These are phyloP conservation scores for Drosophila differens DNA, from an alignment of 2,888 invertebrate genomes.

Conservation along the genomic window DNA sequence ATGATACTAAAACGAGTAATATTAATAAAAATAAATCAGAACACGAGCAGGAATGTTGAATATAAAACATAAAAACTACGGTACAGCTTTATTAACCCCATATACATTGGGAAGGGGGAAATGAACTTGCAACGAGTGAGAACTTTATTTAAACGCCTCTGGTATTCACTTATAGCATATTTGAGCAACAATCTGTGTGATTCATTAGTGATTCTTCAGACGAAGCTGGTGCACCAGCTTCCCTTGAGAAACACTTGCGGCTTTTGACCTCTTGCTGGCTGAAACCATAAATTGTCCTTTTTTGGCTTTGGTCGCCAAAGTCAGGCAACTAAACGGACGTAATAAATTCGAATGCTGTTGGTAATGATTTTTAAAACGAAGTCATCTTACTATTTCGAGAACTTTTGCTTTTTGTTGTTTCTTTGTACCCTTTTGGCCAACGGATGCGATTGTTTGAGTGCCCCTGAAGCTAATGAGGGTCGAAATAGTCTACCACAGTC, in stretches of 20 bases:
- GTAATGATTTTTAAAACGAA: slow-evolving; percentile 45
- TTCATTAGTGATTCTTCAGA: neutral
- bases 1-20: neutral
- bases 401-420: neutral
- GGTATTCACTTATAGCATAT: neutral
- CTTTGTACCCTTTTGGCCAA: slow-evolving; percentile 2
- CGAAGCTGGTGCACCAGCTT: too few species aligned
- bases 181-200: neutral
- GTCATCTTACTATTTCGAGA: slow-evolving; percentile 30
- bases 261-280: neutral
- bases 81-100: neutral
- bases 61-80: neutral
- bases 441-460: slow-evolving; percentile 7
- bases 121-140: neutral
- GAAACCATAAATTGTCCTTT: neutral
- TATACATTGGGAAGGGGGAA: neutral
- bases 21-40: neutral
- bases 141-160: neutral
- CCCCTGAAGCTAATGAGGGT: slow-evolving; percentile 45
- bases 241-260: slow-evolving; percentile 11
- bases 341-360: slow-evolving; percentile 69
- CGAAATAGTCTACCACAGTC: slow-evolving; percentile 6
- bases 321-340: slow-evolving; percentile 22
- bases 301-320: neutral
- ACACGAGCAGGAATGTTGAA: neutral